phyloP scores from a whole-genome alignment of 2,888 invertebrate genomes.

The Sinotaia quadrata region DNA sequence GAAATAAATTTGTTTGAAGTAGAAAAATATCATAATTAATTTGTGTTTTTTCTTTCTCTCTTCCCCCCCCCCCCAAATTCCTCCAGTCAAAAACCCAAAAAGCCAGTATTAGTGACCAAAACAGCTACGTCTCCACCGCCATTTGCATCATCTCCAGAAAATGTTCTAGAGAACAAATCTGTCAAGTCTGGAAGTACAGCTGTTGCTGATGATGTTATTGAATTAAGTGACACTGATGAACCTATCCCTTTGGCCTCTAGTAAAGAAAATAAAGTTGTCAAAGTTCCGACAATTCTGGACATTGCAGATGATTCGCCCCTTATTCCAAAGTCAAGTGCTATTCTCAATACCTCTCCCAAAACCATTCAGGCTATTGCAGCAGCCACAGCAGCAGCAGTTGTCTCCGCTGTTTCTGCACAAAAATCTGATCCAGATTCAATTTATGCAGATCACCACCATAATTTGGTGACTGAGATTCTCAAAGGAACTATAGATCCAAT shows the following conservation, averaged over 20 bases:
- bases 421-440: not conserved
- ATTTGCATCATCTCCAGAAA: constrained; percentile 1
- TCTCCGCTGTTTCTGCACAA: constrained; percentile 3
- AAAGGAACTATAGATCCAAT: not conserved
- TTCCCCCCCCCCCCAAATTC: too few relatives aligned
- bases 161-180: not conserved
- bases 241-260: not conserved
- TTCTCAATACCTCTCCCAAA: constrained; percentile 21
- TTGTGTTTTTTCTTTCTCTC: too few relatives aligned
- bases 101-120: constrained; percentile 45
- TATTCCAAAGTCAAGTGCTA: not conserved
- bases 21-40: too few relatives aligned
- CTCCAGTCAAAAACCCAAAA: constrained; percentile 57
- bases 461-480: constrained; percentile 23
- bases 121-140: constrained; percentile 29
- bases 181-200: not conserved
- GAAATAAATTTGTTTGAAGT: too few relatives aligned
- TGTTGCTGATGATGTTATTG: constrained; percentile 17
- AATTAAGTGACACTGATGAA: constrained; percentile 21
- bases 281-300: not conserved
- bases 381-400: constrained; percentile 22
- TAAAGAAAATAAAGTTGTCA: not conserved
- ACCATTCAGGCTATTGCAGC: constrained; percentile 9
- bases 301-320: not conserved
- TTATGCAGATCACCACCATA: constrained; percentile 1